Base-by-base conservation (phyloP, 2,113 vertebrate species). In the Penelope pileata region DNA sequence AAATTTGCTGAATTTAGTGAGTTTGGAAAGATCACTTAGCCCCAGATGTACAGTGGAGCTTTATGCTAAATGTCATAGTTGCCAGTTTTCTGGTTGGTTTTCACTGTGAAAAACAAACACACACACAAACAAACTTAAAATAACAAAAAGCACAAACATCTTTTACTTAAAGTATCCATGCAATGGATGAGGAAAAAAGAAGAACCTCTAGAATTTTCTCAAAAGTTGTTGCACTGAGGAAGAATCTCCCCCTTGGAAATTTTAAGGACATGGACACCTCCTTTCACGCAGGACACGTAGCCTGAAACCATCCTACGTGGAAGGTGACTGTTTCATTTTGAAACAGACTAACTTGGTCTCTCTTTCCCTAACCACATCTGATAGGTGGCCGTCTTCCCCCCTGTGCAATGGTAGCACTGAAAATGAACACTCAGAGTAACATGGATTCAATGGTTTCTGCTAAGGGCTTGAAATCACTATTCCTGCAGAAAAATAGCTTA, bases 1-100 rank as follows among this genome's bases (percentile, higher is more conserved):
- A n/a, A n/a, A n/a, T n/a, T n/a, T n/a, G n/a, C n/a, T n/a, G n/a
- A n/a, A n/a, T n/a, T n/a, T 47, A 50, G 1, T 10, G 40, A 59
- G 1, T 47, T 38, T 1, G 2, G 30, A 75, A 67, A 67, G 18
- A 13, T 70, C 78, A 50, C 26, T 83, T 17, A 34, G 12, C 18
- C 7, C 18, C 15, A n/a, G 27, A 48, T 36, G n/a, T 54, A 0
- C 24, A 40, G 24, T 29, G 23, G 50, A 74, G 24, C 50, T 95
- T 70, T 69, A 66, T 22, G 30, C 13, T 74, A 59, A n/a, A 0
- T 16, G 29, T 51, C 26, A 68, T 17, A 32, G 4, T 5, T 18
- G 2, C 7, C 0, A 1, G 2, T 75, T 91, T 89, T 59, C 47
- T 1, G 0, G 2, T 2, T 83, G 5, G 4, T 81, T 82, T 84